phyloP scores from a whole-genome alignment of 2,113 vertebrate species.

The Pseudorhombus dupliciocellatus region DNA sequence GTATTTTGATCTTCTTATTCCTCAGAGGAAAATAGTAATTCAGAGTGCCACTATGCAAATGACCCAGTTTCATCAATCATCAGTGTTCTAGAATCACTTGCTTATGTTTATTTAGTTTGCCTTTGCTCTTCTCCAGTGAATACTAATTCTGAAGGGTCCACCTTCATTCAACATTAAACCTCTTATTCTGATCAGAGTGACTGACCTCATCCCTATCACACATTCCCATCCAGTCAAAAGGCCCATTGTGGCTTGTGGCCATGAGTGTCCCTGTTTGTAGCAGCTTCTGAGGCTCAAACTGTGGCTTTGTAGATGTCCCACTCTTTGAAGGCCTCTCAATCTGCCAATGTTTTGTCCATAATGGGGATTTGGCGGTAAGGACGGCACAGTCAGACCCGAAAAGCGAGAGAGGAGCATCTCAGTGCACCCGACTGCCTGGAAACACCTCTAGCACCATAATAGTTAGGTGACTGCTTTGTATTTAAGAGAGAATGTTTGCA shows the following conservation, averaged over 20 bases:
- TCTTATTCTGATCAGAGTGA: slow-evolving; percentile 27
- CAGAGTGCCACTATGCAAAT: not conserved
- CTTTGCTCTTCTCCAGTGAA: not conserved
- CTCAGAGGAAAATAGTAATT: not conserved
- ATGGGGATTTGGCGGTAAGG: slow-evolving; percentile 23
- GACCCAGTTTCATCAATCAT: not conserved
- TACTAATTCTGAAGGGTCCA: slow-evolving; percentile 4
- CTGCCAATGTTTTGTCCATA: slow-evolving; percentile 44
- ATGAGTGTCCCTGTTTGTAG: slow-evolving; percentile 48
- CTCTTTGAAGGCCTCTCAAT: slow-evolving; percentile 58
- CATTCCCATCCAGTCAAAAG: slow-evolving; percentile 28
- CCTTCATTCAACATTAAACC: slow-evolving; percentile 18
- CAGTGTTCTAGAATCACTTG: no score
- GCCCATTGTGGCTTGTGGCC: slow-evolving; percentile 39
- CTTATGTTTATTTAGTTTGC: not conserved
- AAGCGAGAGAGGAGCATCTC: slow-evolving; percentile 33
- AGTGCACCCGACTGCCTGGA: slow-evolving; percentile 14
- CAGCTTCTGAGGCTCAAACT: slow-evolving; percentile 51
- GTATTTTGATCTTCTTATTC: not conserved
- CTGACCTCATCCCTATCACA: slow-evolving; percentile 17
- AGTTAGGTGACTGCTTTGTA: slow-evolving; percentile 21
- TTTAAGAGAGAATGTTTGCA: slow-evolving; percentile 8
- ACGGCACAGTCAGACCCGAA: slow-evolving; percentile 4
- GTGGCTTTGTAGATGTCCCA: slow-evolving; percentile 52
- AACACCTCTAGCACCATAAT: slow-evolving; percentile 15